Evolutionary conservation across 2,797 vertebrate genomes (phyloP).

Genomic region (Platyrinchus mystaceus): DNA sequence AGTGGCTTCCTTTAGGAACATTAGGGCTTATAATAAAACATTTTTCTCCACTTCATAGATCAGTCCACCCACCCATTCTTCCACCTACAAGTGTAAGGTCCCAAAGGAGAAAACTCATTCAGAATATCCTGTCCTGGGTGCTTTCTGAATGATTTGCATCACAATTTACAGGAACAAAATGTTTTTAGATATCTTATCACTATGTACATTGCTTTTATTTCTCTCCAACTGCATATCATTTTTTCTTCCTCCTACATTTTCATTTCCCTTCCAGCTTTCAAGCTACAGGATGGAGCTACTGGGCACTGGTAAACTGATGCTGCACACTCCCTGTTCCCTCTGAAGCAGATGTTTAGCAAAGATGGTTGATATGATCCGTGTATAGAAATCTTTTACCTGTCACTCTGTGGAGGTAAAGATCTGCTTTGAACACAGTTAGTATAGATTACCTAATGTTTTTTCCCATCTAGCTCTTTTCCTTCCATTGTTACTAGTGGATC

Average conservation of each 20-base stretch:
- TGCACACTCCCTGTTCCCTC: not conserved
- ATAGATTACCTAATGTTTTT: not conserved
- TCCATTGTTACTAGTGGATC: not conserved
- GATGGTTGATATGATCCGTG: not conserved
- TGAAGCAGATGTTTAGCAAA: not conserved
- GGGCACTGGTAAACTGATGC: not conserved
- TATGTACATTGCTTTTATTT: not conserved
- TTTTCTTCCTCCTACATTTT: constrained; percentile 10
- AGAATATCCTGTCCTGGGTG: not conserved
- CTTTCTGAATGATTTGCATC: not conserved
- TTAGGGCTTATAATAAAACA: constrained; percentile 30
- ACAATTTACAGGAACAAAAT: not conserved
- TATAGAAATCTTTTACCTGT: not conserved
- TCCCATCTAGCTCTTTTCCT: not conserved
- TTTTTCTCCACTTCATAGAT: constrained; percentile 32
- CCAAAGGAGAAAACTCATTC: not conserved
- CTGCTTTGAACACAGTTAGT: not conserved
- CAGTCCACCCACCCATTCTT: constrained; percentile 23
- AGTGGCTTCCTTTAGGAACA: constrained; percentile 17
- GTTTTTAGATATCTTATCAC: not conserved
- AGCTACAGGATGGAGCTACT: not conserved
- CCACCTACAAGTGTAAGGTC: not conserved
- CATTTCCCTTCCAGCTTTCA: not conserved
- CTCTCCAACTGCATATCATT: not conserved
- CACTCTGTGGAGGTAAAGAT: not conserved